Evolutionary conservation across 2,797 vertebrate species (phyloP), one percentile per base, ranked within the genome.

Genomic region (Meda fulgida): DNA sequence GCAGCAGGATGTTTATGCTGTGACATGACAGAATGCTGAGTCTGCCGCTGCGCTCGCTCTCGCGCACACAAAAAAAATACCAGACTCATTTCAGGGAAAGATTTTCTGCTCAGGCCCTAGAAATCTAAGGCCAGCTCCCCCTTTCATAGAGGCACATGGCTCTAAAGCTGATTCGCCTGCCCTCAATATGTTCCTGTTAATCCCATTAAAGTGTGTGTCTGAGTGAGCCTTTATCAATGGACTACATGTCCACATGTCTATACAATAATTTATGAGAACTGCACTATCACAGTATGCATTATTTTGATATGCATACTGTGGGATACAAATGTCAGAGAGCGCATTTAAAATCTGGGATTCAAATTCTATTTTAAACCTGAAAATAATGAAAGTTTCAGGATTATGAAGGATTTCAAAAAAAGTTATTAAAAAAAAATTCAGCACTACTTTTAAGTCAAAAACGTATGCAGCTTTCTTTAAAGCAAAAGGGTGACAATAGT

Each of bases 141-240:
- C 69, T 84, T 29, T 46, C 78, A 78, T 67, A 83, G 75, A 91
- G 87, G 89, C 90, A 88, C 48, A 88, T 82, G 86, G 92, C 87
- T 92, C 92, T 90, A 91, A 90, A 90, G 91, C 90, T 91, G 91
- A 94, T 93, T 91, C 93, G 93, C 92, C 92, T 94, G 92, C 90
- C 90, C 89, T 91, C 90, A 93, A 92, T 93, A 91, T 93, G 93
- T 89, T 87, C 89, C 85, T 87, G 90, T 87, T 94, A 94, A 94
- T 93, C 93, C 92, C 93, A 93, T 93, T 93, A 94, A 88, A 89
- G 88, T 88, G 85, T 81, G 85, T 89, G 63, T 86, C 40, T 70
- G 80, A 71, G 81, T 89, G 80, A 84, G 75, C 72, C 58, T 85
- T 85, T 79, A 77, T 85, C 78, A 87, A 79, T 85, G 11, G 46